phyloP scores from a whole-genome alignment of 1,140 invertebrate genomes.

The Drosophila novamexicana region DNA sequence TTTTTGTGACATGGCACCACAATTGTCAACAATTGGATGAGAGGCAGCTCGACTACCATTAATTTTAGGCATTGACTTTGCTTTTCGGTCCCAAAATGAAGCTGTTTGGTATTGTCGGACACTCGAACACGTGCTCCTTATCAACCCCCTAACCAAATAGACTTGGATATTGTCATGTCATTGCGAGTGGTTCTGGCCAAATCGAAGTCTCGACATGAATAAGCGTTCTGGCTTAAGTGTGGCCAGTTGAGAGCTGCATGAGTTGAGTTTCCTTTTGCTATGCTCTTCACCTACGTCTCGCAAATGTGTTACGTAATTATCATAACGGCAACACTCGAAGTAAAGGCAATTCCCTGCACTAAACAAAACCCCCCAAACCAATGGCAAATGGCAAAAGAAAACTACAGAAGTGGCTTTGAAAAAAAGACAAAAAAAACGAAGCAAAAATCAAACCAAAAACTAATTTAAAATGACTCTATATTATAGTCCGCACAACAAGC shows the following conservation, averaged over 20 bases:
- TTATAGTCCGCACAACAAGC: slow-evolving; percentile 64
- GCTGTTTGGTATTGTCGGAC: slow-evolving; percentile 67
- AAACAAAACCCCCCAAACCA: slow-evolving; percentile 16
- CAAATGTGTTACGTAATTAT: slow-evolving; percentile 77
- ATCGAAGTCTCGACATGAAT: slow-evolving; percentile 56
- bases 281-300: slow-evolving; percentile 60
- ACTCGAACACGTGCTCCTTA: slow-evolving; percentile 54
- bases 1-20: slow-evolving; percentile 67
- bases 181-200: slow-evolving; percentile 22
- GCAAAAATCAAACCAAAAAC: slow-evolving; percentile 55
- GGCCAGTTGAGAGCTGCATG: slow-evolving; percentile 44
- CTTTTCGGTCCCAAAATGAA: slow-evolving; percentile 59
- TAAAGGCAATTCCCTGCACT: slow-evolving; percentile 57
- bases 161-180: slow-evolving; percentile 57
- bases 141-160: slow-evolving; percentile 4
- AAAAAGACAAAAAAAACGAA: slow-evolving; percentile 4
- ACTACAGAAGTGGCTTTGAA: slow-evolving; percentile 32
- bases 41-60: slow-evolving; percentile 33
- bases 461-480: slow-evolving; percentile 79
- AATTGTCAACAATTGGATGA: slow-evolving; percentile 68
- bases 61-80: slow-evolving; percentile 33
- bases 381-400: neutral
- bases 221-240: slow-evolving; percentile 52
- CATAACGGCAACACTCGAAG: slow-evolving; percentile 58
- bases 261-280: slow-evolving; percentile 56